These are phyloP conservation scores for Rousettus madagascariensis DNA, from an alignment of 2,797 vertebrate species.

Conservation along the genomic window DNA sequence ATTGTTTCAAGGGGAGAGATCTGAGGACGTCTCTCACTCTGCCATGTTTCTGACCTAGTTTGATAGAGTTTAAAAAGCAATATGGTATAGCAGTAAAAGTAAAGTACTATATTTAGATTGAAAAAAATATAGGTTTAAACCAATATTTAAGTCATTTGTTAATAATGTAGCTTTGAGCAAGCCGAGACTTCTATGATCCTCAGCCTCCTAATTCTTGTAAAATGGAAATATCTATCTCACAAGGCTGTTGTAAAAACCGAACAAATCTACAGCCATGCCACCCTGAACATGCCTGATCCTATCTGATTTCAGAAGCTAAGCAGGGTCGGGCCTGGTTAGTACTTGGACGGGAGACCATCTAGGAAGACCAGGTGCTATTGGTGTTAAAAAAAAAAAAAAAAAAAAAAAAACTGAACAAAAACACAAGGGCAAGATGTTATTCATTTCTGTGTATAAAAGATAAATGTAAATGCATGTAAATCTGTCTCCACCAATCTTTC, in stretches of 20 bases:
- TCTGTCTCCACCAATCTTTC: slow-evolving; percentile 26
- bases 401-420: too few relatives aligned
- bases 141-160: slow-evolving; percentile 37
- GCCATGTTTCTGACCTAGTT: neutral
- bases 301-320: too few relatives aligned
- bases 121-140: slow-evolving; percentile 29
- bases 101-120: slow-evolving; percentile 20
- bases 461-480: slow-evolving; percentile 23
- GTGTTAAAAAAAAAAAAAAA: neutral
- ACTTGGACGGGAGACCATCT: too few relatives aligned
- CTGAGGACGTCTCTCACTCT: too few relatives aligned
- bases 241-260: neutral
- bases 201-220: neutral
- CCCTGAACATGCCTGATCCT: too few relatives aligned
- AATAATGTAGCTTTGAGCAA: slow-evolving; percentile 24
- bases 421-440: neutral
- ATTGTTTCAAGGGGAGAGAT: too few relatives aligned
- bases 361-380: too few relatives aligned
- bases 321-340: too few relatives aligned
- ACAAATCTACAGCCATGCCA: neutral
- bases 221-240: neutral
- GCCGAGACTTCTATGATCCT: neutral
- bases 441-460: neutral
- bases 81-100: slow-evolving; percentile 12
- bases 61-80: slow-evolving; percentile 25